Base-by-base conservation (phyloP, 2,113 vertebrate genomes). In the Thamnaconus septentrionalis region DNA sequence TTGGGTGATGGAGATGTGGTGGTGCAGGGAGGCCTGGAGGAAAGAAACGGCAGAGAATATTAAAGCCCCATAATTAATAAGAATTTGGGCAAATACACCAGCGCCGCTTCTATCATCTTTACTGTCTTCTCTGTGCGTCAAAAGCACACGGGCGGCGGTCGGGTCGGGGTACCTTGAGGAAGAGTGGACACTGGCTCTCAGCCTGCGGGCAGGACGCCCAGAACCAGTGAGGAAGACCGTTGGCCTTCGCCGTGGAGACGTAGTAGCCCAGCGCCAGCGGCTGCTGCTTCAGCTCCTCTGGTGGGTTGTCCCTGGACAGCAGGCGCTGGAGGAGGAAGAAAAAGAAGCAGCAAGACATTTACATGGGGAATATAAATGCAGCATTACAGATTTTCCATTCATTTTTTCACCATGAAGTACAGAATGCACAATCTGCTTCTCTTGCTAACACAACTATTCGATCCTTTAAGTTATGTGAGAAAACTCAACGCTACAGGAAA, bases 201-300 rank as follows among this genome's bases (percentile, higher is more conserved):
- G 97, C 97, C 86, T 98, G 96, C 5, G 97, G 96, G 83, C 95
- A 97, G 1, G 96, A 96, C 0, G 96, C 95, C 97, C 97, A 99
- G 89, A 99, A 99, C 96, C 96, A 99, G 86, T 97, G 95, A 0
- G 97, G 97, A 18, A 99, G 94, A 78, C 96, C 95, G 60, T 94
- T 94, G 0, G 96, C 95, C 89, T 93, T 95, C 84, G 97, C 97
- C 52, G 97, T 99, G 10, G 97, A 98, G n/a, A 99, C 95, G 0
- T 97, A 98, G 84, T 99, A 99, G 4, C 97, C 97, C 11, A 99
- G 92, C 74, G 97, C 97, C 67, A 99, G 91, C 0, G 97, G 97
- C 75, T 99, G 97, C 89, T 99, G 97, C 87, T 98, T 98, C 69
- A 99, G 92, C 86, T 99, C 97, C 79, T 99, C 97, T 0, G 96